Evolutionary conservation across 2,888 invertebrate species (phyloP).

Genomic region (Calliphora vomitoria): DNA sequence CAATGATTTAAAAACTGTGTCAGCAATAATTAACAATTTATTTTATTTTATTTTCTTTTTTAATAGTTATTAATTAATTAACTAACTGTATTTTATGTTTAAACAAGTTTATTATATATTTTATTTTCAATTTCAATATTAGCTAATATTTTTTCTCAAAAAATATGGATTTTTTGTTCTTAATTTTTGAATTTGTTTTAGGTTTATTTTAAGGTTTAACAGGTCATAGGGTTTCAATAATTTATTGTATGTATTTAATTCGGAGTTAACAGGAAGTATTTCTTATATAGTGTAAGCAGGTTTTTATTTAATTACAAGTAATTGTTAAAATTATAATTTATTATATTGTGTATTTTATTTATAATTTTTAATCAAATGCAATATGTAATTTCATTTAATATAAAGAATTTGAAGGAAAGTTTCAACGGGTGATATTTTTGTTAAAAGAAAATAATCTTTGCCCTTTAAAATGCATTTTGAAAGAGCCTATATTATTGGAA

Average conservation of each 20-base stretch:
- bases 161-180: slow-evolving; percentile 39
- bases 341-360: too few species aligned
- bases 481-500: too few species aligned
- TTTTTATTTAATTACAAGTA: background rate
- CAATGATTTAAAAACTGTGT: slow-evolving; percentile 64
- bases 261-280: slow-evolving; percentile 59
- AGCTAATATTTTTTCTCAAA: slow-evolving; percentile 62
- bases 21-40: slow-evolving; percentile 73
- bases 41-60: slow-evolving; percentile 57
- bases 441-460: too few species aligned
- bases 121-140: slow-evolving; percentile 36
- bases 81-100: slow-evolving; percentile 63
- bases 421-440: too few species aligned
- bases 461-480: too few species aligned
- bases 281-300: background rate
- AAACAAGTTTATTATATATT: slow-evolving; percentile 47
- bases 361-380: too few species aligned
- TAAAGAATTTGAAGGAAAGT: too few species aligned
- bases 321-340: background rate
- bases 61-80: slow-evolving; percentile 63
- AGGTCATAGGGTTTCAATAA: slow-evolving; percentile 69
- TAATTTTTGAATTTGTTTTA: slow-evolving; percentile 5
- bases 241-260: slow-evolving; percentile 66
- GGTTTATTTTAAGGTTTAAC: slow-evolving; percentile 47
- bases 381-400: too few species aligned